These are phyloP conservation scores for Theodoxus fluviatilis DNA, from an alignment of 2,888 invertebrate genomes.

Conservation along the genomic window DNA sequence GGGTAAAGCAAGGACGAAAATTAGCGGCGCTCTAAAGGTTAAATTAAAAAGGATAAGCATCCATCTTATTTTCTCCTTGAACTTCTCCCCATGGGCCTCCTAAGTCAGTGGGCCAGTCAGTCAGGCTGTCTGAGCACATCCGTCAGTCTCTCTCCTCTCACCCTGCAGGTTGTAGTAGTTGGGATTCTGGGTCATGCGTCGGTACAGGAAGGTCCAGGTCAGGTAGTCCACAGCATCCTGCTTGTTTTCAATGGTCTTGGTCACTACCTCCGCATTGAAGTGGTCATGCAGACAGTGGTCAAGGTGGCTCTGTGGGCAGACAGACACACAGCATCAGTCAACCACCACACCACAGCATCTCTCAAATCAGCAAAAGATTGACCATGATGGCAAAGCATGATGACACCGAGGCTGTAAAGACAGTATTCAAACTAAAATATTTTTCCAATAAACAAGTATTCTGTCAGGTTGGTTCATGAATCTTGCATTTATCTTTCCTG, in stretches of 20 bases:
- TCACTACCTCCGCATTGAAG: slow-evolving; percentile 99
- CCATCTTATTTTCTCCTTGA: too few relatives aligned
- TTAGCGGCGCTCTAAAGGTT: too few relatives aligned
- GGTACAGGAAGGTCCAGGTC: slow-evolving; percentile 98
- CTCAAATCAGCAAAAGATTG: background rate
- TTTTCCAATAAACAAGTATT: too few relatives aligned
- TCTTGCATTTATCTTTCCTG: too few relatives aligned
- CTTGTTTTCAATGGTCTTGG: slow-evolving; percentile 99
- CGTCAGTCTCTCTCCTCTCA: too few relatives aligned
- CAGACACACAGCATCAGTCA: slow-evolving; percentile 4
- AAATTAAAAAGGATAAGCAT: too few relatives aligned
- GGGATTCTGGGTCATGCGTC: slow-evolving; percentile 96
- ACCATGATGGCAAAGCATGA: background rate
- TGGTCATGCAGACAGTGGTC: slow-evolving; percentile 98
- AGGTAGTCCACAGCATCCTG: slow-evolving; percentile 99
- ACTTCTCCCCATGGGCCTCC: too few relatives aligned
- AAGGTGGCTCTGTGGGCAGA: slow-evolving; percentile 79
- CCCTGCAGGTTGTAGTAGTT: slow-evolving; percentile 97
- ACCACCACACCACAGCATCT: background rate
- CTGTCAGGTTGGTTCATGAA: too few relatives aligned
- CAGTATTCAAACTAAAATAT: too few relatives aligned
- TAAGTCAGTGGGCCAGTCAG: too few relatives aligned
- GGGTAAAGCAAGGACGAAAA: too few relatives aligned
- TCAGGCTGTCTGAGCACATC: too few relatives aligned
- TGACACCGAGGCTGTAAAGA: background rate